Conservation (phyloP, 1,140 invertebrate genomes). For the Calycopis cecrops region DNA sequence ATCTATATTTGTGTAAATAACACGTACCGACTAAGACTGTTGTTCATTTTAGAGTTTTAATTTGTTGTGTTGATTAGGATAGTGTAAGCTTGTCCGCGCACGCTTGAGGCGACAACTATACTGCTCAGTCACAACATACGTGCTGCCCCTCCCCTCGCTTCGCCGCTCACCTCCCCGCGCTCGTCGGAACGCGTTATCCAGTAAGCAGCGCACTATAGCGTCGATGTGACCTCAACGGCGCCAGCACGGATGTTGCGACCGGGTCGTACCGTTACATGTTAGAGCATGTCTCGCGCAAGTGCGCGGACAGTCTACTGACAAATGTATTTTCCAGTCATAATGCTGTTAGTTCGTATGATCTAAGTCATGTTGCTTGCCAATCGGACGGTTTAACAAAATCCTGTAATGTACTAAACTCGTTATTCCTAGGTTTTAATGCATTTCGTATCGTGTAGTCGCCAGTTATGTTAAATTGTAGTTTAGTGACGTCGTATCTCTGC, state of each 20-base stretch:
- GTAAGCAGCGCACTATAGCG: too few species aligned
- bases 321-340: constrained; percentile 70
- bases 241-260: too few species aligned
- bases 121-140: background rate
- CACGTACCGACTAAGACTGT: constrained; percentile 71
- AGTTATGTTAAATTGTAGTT: background rate
- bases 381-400: background rate
- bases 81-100: constrained; percentile 34
- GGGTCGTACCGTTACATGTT: too few species aligned
- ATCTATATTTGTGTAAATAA: constrained; percentile 68
- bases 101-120: background rate
- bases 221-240: too few species aligned
- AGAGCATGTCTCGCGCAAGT: background rate
- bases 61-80: constrained; percentile 56
- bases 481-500: constrained; percentile 4
- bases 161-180: too few species aligned
- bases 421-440: constrained; percentile 8
- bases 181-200: too few species aligned
- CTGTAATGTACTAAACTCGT: background rate
- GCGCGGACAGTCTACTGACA: constrained; percentile 23
- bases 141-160: too few species aligned
- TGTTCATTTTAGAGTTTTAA: constrained; percentile 72
- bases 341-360: constrained; percentile 2
- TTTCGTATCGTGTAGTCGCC: constrained; percentile 3
- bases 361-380: constrained; percentile 3